Conservation (phyloP, 2,797 vertebrate species). For the Callimico goeldii region DNA sequence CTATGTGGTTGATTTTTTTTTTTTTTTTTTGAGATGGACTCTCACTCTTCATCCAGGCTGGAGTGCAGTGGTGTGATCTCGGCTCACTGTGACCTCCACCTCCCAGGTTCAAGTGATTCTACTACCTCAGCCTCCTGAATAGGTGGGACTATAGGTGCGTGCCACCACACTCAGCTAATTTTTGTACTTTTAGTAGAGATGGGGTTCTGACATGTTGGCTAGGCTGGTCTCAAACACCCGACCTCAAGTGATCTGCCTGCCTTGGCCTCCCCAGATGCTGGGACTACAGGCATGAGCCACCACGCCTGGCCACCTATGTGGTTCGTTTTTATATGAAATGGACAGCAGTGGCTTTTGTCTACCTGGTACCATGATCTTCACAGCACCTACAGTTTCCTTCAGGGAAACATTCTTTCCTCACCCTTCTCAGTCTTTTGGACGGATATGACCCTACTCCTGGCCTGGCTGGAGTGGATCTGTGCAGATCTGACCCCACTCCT, state of each 20-base stretch:
- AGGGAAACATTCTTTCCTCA: not conserved
- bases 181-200: not conserved
- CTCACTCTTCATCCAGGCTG: not conserved
- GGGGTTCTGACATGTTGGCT: not conserved
- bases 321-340: not conserved
- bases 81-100: not conserved
- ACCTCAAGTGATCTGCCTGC: accelerated
- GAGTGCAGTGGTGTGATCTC: not conserved
- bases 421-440: not conserved
- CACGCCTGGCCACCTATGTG: not conserved
- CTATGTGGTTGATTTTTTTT: not conserved
- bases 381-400: not conserved
- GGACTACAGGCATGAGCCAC: not conserved
- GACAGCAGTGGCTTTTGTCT: not conserved
- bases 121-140: not conserved
- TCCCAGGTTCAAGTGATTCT: not conserved
- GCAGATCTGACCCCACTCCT: not conserved
- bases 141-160: not conserved
- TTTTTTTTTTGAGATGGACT: not conserved
- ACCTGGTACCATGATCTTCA: not conserved
- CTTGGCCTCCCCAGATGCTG: not conserved
- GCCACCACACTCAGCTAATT: not conserved
- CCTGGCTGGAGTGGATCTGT: too few relatives aligned
- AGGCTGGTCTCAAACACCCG: not conserved
- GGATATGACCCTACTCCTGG: too few relatives aligned